These are phyloP conservation scores for Sebastes trivittatus DNA, from an alignment of 2,797 vertebrate species.

Conservation along the genomic window DNA sequence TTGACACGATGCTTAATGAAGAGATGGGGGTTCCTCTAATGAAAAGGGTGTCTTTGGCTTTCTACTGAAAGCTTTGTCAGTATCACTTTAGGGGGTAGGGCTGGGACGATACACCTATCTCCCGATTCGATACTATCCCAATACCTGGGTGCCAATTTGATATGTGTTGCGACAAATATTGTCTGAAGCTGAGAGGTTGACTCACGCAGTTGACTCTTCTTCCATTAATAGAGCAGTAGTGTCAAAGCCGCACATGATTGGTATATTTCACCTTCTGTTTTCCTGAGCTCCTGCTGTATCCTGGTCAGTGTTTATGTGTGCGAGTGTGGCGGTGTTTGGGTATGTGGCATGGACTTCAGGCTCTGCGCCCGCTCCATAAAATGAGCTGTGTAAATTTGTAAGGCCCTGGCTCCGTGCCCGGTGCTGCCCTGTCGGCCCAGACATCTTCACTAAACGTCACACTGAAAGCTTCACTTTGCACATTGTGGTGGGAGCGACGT, in stretches of 20 bases:
- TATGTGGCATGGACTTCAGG: slow-evolving; percentile 43
- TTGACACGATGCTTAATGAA: slow-evolving; percentile 36
- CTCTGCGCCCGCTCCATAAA: slow-evolving; percentile 43
- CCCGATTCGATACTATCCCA: too few species aligned
- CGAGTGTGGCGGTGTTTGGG: neutral
- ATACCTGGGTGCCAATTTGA: too few species aligned
- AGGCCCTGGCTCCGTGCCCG: slow-evolving; percentile 54
- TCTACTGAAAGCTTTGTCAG: slow-evolving; percentile 15
- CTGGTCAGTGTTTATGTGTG: neutral
- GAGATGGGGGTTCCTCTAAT: slow-evolving; percentile 14
- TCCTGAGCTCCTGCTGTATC: neutral
- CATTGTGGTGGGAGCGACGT: slow-evolving; percentile 20
- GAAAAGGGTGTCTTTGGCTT: slow-evolving; percentile 20
- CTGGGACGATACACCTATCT: too few species aligned
- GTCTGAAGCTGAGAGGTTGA: neutral
- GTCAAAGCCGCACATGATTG: neutral
- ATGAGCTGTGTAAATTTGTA: slow-evolving; percentile 54
- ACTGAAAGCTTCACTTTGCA: slow-evolving; percentile 48
- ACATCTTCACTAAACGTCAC: slow-evolving; percentile 59
- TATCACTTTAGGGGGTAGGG: neutral
- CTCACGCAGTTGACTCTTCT: neutral
- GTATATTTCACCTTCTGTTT: neutral
- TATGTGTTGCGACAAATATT: too few species aligned
- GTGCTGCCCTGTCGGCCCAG: slow-evolving; percentile 36
- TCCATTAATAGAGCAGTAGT: neutral